phyloP scores from a whole-genome alignment of 2,113 vertebrate species.

The Gallinago undulata region DNA sequence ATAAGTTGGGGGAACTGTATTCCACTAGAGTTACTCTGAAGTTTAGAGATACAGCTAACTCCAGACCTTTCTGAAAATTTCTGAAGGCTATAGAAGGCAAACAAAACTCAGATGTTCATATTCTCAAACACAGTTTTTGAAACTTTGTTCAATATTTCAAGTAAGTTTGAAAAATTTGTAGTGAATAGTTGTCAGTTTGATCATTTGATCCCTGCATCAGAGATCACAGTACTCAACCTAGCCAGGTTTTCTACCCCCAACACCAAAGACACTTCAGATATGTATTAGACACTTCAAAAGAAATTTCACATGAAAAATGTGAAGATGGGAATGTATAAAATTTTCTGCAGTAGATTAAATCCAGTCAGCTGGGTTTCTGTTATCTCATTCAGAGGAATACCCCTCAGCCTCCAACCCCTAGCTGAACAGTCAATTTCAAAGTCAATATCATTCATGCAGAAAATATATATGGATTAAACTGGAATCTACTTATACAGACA shows the following conservation, averaged over 20 bases:
- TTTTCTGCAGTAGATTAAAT: background rate
- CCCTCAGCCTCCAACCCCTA: rapidly evolving
- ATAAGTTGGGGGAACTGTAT: background rate
- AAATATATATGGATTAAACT: background rate
- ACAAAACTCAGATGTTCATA: background rate
- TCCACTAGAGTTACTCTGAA: background rate
- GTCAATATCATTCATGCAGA: background rate
- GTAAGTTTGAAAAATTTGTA: background rate
- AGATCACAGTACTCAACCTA: background rate
- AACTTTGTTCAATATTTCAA: background rate
- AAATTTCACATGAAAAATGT: background rate
- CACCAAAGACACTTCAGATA: background rate
- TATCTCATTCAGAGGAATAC: background rate
- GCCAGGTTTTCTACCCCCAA: background rate
- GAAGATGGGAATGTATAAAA: background rate
- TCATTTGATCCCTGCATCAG: background rate
- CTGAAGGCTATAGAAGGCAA: background rate
- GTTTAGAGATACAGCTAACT: background rate
- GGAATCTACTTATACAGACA: background rate
- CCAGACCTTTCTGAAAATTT: background rate
- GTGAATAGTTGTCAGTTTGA: background rate
- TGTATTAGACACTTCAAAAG: background rate
- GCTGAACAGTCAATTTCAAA: background rate
- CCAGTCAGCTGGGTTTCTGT: background rate
- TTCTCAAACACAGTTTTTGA: background rate